Percentiles rank a stretch among this genome's conserved stretches.
These are phyloP conservation scores for Anoura caudifer DNA, from an alignment of 2,113 vertebrate genomes.

Conservation along the genomic window DNA sequence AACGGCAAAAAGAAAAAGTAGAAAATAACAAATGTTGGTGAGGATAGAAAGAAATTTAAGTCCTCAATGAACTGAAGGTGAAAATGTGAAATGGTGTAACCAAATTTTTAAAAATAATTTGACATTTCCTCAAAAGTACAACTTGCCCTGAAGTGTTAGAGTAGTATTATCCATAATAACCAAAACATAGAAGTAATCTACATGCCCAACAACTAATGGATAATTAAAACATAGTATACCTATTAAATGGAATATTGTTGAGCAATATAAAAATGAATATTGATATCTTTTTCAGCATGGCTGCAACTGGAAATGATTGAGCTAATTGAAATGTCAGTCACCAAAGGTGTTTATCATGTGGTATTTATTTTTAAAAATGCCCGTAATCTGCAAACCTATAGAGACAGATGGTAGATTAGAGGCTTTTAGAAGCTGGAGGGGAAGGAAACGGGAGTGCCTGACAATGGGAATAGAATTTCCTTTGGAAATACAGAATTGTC, in stretches of 20 bases:
- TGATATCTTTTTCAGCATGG: not conserved
- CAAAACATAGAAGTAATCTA: not conserved
- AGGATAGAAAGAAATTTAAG: not conserved
- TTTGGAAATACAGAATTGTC: too few relatives aligned
- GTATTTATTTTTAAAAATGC: not conserved
- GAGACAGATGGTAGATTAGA: not conserved
- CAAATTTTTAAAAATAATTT: not conserved
- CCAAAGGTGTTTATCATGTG: not conserved
- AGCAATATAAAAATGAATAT: not conserved
- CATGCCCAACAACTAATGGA: not conserved
- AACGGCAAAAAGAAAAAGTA: not conserved
- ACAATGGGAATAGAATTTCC: not conserved
- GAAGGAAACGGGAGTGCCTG: not conserved
- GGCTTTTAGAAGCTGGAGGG: not conserved
- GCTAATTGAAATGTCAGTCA: not conserved
- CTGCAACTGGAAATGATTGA: not conserved
- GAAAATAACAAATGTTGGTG: not conserved
- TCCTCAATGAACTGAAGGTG: not conserved
- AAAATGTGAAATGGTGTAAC: not conserved
- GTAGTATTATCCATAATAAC: not conserved
- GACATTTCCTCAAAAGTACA: not conserved
- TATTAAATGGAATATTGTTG: not conserved
- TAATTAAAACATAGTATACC: not conserved
- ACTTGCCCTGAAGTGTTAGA: not conserved
- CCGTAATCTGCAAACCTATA: not conserved